Evolutionary conservation across 2,113 vertebrate species (phyloP), one percentile per base, ranked within the genome.

Genomic region (Poecilia latipinna): DNA sequence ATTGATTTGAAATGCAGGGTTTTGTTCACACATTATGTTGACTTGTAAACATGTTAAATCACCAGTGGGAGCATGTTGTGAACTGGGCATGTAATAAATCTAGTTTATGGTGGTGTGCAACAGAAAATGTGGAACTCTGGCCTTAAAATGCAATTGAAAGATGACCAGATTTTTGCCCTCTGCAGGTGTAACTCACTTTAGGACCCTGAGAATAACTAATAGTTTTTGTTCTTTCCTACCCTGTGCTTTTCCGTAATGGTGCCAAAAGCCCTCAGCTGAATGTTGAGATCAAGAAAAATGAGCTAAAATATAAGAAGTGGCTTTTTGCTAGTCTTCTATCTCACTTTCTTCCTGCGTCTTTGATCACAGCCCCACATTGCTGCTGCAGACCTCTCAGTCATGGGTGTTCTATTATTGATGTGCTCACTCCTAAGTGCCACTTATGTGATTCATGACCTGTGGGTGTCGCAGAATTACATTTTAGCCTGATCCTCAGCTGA

Each of bases 341-440:
- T 33, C 39, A 24, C 28, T 24, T 32, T 32, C n/a, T 26, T 35
- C 13, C 44, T 60, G 13, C 2, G 1, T 71, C 37, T 73, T 79
- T 81, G 69, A 80, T 79, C 85, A 39, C 67, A 57, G 81, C 62
- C 85, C 61, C 65, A 39, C 17, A 69, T 75, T 35, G n/a, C 80
- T 62, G 44, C 77, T 68, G 74, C 44, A 75, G 68, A 70, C 77
- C 70, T 48, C 73, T 82, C 70, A 15, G 63, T 79, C 68, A 54
- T 67, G 61, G 62, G n/a, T 69, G 68, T 22, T 88, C 68, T 70
- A 76, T 84, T 89, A 88, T 88, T 91, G 83, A 91, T 90, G 89
- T 17, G 42, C 48, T 15, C 28, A 48, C 80, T 82, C 79, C 42
- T 69, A 65, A 39, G 57, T 79, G 70, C 77, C 74, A 72, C 75